Evolutionary conservation across 2,113 vertebrate genomes (phyloP).

Genomic region (Elaphurus davidianus): DNA sequence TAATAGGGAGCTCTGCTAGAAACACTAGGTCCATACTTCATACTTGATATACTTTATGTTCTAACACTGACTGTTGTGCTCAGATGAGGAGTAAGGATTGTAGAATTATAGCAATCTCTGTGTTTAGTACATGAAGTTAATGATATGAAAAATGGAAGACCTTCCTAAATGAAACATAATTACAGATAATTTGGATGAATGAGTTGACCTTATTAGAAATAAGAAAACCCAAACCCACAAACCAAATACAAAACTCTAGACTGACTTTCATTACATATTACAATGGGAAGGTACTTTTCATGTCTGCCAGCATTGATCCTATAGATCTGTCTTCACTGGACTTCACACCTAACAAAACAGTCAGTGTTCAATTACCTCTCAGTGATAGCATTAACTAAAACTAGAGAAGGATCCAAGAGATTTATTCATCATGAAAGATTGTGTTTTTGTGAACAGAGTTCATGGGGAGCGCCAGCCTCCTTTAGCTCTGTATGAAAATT

Average conservation of each 20-base stretch:
- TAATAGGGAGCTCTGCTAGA: neutral
- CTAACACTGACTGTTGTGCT: neutral
- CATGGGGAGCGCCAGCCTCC: neutral
- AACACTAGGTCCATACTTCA: neutral
- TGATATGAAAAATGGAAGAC: neutral
- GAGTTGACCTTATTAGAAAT: neutral
- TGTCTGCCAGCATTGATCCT: neutral
- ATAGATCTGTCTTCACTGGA: constrained; percentile 15
- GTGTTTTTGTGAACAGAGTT: neutral
- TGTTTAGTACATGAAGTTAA: neutral
- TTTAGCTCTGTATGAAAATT: constrained; percentile 31
- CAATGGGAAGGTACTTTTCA: neutral
- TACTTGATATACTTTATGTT: neutral
- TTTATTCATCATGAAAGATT: constrained; percentile 39
- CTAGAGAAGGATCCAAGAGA: neutral
- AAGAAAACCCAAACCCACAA: neutral
- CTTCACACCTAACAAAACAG: constrained; percentile 24
- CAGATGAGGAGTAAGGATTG: neutral
- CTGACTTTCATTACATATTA: constrained; percentile 28
- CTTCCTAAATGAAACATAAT: neutral
- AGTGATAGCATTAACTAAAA: constrained; percentile 40
- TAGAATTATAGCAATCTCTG: neutral
- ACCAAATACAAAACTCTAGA: neutral
- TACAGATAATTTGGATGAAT: neutral
- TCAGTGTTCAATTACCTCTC: constrained; percentile 52